Evolutionary conservation across 2,797 vertebrate genomes (phyloP), one percentile per base, ranked within the genome.

Genomic region (Cygnus olor): DNA sequence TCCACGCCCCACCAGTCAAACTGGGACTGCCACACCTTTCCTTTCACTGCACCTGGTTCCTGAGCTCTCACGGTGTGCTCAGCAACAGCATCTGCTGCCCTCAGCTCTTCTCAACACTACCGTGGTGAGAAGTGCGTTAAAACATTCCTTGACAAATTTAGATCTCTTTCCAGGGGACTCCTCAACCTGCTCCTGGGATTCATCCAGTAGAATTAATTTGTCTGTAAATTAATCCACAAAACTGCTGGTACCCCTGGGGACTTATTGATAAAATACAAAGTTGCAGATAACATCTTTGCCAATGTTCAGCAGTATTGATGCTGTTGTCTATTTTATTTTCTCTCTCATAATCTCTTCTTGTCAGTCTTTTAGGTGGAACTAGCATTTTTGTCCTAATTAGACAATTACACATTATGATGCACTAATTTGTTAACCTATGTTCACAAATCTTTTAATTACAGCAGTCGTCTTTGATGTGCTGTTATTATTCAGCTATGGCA

Each of bases 401-500:
- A 97, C 97, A 98, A 98, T 98, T 98, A 97, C 90, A 96, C 95
- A 97, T 98, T 96, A 93, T 92, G 95, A 97, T 96, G 93, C 92
- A 97, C 97, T 98, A 97, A 98, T 98, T 97, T 97, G 97, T 98
- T 97, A 97, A 97, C 97, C 98, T 98, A 95, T 96, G 96, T 97
- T 98, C 97, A 94, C 97, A 98, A 97, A 98, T 98, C 97, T 98
- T 97, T 98, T 98, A 98, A 98, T 98, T 98, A 97, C 95, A 95
- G 95, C 96, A 90, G 95, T 95, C 27, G 30, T 95, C 97, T 98
- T 97, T 97, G 97, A 98, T 97, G 95, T 98, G 89, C 93, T 96
- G 95, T 97, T 98, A 97, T 97, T 97, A 98, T 97, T 97, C 97
- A 94, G 94, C 94, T 95, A 97, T 88, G 47, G 94, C 96, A 98